Evolutionary conservation across 2,113 vertebrate species (phyloP).

Genomic region (Oreochromis tanganicae): DNA sequence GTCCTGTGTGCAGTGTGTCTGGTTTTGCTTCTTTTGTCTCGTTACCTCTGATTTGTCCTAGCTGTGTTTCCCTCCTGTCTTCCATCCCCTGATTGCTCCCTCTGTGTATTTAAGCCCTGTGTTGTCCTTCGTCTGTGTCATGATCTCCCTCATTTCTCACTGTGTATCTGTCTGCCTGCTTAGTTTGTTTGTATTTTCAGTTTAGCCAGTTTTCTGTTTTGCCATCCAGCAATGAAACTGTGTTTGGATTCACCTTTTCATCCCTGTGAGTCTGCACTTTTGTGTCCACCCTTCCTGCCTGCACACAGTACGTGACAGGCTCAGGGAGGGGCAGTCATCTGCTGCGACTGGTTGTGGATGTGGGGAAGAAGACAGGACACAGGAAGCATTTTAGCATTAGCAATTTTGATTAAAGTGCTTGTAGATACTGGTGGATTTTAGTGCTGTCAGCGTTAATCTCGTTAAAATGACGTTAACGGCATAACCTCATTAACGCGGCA

Average conservation of each 20-base stretch:
- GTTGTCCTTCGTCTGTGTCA: neutral
- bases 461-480: rapidly evolving
- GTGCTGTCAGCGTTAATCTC: neutral
- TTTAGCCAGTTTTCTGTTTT: neutral
- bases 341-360: neutral
- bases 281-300: neutral
- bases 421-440: neutral
- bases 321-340: neutral
- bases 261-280: neutral
- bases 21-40: neutral
- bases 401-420: neutral
- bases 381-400: neutral
- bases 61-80: neutral
- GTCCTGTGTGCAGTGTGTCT: neutral
- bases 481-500: neutral
- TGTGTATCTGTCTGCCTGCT: neutral
- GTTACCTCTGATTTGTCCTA: neutral
- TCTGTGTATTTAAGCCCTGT: neutral
- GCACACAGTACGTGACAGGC: neutral
- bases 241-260: rapidly evolving
- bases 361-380: neutral
- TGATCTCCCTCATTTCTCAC: rapidly evolving
- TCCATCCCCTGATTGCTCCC: neutral
- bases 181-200: neutral
- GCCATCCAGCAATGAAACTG: rapidly evolving